A percentile compares a stretch with the other conserved stretches of the same genome.
Conservation (phyloP, 2,888 invertebrate species). For the Nomada ruficornis region DNA sequence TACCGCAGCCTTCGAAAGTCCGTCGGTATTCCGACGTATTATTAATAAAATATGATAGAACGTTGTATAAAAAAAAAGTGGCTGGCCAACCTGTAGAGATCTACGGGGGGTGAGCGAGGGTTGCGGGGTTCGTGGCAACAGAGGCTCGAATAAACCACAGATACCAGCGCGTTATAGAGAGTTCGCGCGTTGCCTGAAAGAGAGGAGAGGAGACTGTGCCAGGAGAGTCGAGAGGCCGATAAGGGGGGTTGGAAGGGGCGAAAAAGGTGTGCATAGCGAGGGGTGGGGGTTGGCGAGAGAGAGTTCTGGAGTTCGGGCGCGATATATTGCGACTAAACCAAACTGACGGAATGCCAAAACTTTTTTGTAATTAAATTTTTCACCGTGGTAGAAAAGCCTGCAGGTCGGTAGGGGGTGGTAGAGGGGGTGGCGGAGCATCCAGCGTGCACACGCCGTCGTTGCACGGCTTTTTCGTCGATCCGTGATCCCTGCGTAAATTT, state of each 20-base stretch:
- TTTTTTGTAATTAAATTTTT: slow-evolving; percentile 85
- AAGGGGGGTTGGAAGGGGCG: slow-evolving; percentile 14
- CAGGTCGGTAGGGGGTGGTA: slow-evolving; percentile 17
- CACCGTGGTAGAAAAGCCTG: slow-evolving; percentile 68
- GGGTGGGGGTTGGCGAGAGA: slow-evolving; percentile 37
- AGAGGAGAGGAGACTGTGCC: slow-evolving; percentile 5
- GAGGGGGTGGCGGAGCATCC: slow-evolving; percentile 41
- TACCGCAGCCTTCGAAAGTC: slow-evolving; percentile 50
- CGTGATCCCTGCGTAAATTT: slow-evolving; percentile 37
- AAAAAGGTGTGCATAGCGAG: slow-evolving; percentile 17
- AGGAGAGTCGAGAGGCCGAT: slow-evolving; percentile 31
- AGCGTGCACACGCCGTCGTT: slow-evolving; percentile 53
- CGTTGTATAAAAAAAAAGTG: slow-evolving; percentile 75
- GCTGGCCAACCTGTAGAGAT: slow-evolving; percentile 33
- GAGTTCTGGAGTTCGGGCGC: slow-evolving; percentile 71
- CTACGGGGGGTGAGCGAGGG: slow-evolving; percentile 44
- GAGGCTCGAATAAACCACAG: slow-evolving; percentile 82
- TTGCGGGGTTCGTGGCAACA: slow-evolving; percentile 60
- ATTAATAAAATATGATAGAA: slow-evolving; percentile 82
- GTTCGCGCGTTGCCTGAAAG: slow-evolving; percentile 32
- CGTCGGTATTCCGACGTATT: slow-evolving; percentile 72
- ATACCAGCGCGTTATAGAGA: slow-evolving; percentile 74
- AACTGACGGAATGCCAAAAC: slow-evolving; percentile 84
- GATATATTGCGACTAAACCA: slow-evolving; percentile 79
- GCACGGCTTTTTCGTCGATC: slow-evolving; percentile 47